Evolutionary conservation across 37 sponge, comb jelly and placozoan species (phyloP), one percentile per base, ranked within the genome.

Genomic region (Dysidea cf. avara): DNA sequence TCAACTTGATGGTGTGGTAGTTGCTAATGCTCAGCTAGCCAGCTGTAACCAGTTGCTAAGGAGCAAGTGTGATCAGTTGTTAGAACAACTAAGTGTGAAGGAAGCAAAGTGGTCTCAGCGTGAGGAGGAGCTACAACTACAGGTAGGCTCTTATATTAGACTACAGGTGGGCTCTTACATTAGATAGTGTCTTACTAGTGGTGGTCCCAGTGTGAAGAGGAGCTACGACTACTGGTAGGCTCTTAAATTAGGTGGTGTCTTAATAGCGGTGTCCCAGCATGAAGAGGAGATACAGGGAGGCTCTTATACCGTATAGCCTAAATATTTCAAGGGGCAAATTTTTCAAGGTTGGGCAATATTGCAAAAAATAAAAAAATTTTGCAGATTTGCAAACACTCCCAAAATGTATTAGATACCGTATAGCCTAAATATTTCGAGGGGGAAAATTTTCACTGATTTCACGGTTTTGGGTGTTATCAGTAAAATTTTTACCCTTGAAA

Each of bases 71-170:
- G 64, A 59, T 26, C 20, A 55, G 0, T 66, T 87, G 32, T 22
- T 69, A 56, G 83, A 77, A 24, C 71, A 81, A 4, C 51, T 81
- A 17, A 82, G 76, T 25, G 53, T 68, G 46, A 87, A 82, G 74
- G 88, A 87, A 61, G 79, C 74, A 11, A 39, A 77, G 61, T 87
- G 88, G 88, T 77, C 22, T 20, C 33, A 82, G 61, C 75, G 68
- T 43, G 88, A 87, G 28, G 74, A 71, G 35, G 51, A 46, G 34
- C 79, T 87, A 1, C 36, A 70, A 37, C 31, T 35, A 4, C 79
- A 84, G 77, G 85, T 84, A 25, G 1, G 68, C 18, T 7, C 16
- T 2, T 47, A 11, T 30, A 20, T 33, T n/a, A n/a, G n/a, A n/a
- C n/a, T n/a, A n/a, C n/a, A n/a, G n/a, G n/a, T n/a, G 28, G 62